Evolutionary conservation across 2,113 vertebrate species (phyloP), one percentile per base, ranked within the genome.

Genomic region (Eulemur macaco): DNA sequence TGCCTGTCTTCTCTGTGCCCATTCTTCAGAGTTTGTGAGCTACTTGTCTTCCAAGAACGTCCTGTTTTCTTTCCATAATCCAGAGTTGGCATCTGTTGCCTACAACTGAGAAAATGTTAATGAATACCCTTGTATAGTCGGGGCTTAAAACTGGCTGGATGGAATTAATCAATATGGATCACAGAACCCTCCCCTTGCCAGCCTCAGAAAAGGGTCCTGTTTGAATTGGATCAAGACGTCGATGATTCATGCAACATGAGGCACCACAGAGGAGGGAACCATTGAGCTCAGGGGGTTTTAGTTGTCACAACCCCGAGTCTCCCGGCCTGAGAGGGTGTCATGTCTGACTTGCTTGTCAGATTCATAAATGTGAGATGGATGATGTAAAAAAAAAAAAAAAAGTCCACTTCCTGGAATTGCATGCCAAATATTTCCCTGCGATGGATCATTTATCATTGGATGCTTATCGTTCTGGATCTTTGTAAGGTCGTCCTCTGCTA

Each of bases 311-410:
- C 64, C 50, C 45, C 0, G 0, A 45, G 42, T 52, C 83, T 58
- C 63, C 58, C 11, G 11, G 52, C 34, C 69, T 7, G 7, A 76
- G 64, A 71, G 45, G 39, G 50, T 66, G 76, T 95, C 71, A 52
- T 12, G 52, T 84, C 96, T 94, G 86, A 29, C 54, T 89, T 54
- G 52, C 60, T 37, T 77, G 81, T 95, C 88, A 69, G 54, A 78
- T 63, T 73, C 73, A 89, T 90, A 92, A 94, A 88, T 81, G 69
- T 85, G 85, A 90, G 90, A 45, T 27, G 8, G 82, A 85, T 47
- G 92, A 89, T 77, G 47, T 93, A 12, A 73, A 39, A 39, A 74
- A 66, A 88, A 56, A 64, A 18, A 80, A 25, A 45, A 29, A 47
- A 23, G 56, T 31, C 20, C 5, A 2, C 39, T 87, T 45, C 47